Evolutionary conservation across 2,888 invertebrate species (phyloP).

Genomic region (Tanypteryx hageni): DNA sequence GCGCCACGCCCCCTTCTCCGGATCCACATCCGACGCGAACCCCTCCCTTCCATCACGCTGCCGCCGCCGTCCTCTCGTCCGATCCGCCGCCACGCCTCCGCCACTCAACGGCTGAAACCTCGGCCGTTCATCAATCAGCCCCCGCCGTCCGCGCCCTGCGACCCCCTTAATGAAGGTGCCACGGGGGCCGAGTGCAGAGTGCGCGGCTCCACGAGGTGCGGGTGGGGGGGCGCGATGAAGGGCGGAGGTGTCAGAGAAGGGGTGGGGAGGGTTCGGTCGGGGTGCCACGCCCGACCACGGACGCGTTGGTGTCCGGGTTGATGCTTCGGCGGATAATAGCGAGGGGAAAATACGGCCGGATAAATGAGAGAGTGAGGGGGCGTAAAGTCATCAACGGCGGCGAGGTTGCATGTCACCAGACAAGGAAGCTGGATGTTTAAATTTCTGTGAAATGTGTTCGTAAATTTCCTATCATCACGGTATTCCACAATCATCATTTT

Average conservation of each 20-base stretch:
- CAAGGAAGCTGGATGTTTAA: neutral
- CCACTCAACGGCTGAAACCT: neutral
- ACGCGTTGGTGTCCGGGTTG: constrained; percentile 1
- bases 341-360: neutral
- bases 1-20: neutral
- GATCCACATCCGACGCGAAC: neutral
- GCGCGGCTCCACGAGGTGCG: neutral
- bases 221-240: neutral
- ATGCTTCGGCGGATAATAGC: neutral
- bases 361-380: neutral
- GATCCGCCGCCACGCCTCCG: neutral
- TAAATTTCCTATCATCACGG: no score
- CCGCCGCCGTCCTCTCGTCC: neutral
- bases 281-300: constrained; percentile 1
- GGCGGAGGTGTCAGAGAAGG: neutral
- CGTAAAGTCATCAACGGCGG: neutral
- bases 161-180: constrained; percentile 40
- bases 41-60: neutral
- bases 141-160: constrained; percentile 35
- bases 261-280: neutral
- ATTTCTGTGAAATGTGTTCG: no score
- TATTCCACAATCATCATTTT: no score
- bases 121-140: constrained; percentile 25
- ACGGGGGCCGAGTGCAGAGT: neutral
- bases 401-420: neutral